These are phyloP conservation scores for Branchipolynoe longqiensis DNA, from an alignment of 2,888 invertebrate species.

Conservation along the genomic window DNA sequence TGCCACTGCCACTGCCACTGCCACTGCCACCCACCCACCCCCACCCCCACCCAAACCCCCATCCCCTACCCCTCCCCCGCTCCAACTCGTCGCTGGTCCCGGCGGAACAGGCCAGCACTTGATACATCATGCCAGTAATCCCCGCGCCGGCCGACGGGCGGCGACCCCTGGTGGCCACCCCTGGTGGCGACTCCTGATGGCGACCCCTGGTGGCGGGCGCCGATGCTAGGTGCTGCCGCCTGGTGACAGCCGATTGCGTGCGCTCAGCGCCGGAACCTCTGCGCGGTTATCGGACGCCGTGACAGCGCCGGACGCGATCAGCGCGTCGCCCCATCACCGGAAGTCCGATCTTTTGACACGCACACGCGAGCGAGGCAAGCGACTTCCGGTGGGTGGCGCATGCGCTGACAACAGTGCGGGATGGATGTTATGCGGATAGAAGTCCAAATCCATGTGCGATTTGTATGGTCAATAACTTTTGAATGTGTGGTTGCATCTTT, in stretches of 20 bases:
- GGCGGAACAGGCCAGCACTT: conserved; percentile 5
- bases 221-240: neutral
- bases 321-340: neutral
- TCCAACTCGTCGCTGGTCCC: conserved; percentile 18
- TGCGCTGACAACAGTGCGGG: neutral
- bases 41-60: too few relatives aligned
- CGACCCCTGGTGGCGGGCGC: too few relatives aligned
- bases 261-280: conserved; percentile 2
- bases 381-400: neutral
- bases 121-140: conserved; percentile 29
- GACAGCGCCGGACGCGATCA: conserved; percentile 18
- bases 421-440: neutral
- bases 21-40: too few relatives aligned
- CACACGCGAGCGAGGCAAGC: conserved; percentile 13
- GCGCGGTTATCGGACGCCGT: neutral
- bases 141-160: neutral
- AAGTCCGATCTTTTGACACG: conserved; percentile 22
- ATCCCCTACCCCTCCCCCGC: too few relatives aligned
- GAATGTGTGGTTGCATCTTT: too few relatives aligned
- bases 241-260: conserved; percentile 28
- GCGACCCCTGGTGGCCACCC: neutral
- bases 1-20: too few relatives aligned
- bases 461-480: too few relatives aligned
- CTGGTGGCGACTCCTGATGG: neutral
- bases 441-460: too few relatives aligned